Percentiles rank a stretch among this genome's conserved stretches.
phyloP scores from a whole-genome alignment of 2,797 vertebrate genomes.

The Pseudochirops corinnae region DNA sequence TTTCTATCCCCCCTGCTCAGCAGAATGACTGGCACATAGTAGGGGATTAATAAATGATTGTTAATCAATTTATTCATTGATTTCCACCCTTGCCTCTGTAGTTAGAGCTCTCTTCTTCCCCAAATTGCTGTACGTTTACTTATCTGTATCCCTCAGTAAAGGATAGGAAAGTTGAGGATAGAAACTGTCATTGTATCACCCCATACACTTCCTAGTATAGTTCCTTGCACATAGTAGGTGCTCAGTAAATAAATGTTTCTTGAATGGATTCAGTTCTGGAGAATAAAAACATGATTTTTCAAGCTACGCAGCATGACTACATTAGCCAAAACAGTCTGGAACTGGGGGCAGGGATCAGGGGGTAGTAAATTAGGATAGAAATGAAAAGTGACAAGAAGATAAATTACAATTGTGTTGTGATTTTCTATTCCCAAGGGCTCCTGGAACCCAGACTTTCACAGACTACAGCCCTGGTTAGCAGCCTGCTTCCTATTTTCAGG shows the following conservation, averaged over 20 bases:
- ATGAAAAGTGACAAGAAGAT: conserved; percentile 25
- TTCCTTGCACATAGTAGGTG: not conserved
- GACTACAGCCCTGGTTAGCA: not conserved
- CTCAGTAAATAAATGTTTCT: not conserved
- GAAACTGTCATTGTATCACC: not conserved
- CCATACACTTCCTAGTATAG: not conserved
- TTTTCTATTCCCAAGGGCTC: rapidly evolving
- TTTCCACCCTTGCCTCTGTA: not conserved
- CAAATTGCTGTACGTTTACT: not conserved
- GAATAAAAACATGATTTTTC: not conserved
- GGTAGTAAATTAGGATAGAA: conserved; percentile 10
- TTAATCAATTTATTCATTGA: not conserved
- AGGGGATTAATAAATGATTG: not conserved
- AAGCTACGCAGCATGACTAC: not conserved
- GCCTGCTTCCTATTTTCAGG: not conserved
- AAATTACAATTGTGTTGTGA: not conserved
- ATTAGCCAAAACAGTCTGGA: not conserved
- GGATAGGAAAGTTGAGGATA: not conserved
- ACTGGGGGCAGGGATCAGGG: not conserved
- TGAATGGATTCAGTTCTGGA: not conserved
- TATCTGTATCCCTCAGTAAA: not conserved
- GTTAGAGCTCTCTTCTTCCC: not conserved
- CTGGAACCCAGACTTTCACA: rapidly evolving
- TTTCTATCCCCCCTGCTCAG: not conserved
- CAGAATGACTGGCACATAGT: not conserved